phyloP scores from a whole-genome alignment of 2,113 vertebrate species.

The Perca schrenkii region DNA sequence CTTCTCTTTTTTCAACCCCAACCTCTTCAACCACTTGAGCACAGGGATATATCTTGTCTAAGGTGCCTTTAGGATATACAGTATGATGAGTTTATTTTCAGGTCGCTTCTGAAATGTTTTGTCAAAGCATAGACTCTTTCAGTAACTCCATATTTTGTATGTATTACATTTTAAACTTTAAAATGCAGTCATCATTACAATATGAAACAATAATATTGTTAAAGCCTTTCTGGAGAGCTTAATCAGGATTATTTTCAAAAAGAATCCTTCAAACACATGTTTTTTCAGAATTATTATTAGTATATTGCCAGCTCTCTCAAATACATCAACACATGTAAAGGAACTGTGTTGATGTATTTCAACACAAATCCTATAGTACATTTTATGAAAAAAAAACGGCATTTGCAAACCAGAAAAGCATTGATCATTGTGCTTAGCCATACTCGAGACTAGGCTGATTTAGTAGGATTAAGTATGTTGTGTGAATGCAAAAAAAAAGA shows the following conservation, averaged over 20 bases:
- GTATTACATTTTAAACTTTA: constrained; percentile 42
- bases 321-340: not conserved
- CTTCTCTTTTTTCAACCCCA: constrained; percentile 30
- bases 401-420: not conserved
- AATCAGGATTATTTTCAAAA: not conserved
- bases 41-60: constrained; percentile 71
- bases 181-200: constrained; percentile 12
- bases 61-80: constrained; percentile 77
- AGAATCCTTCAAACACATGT: not conserved
- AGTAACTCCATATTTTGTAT: constrained; percentile 47
- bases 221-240: not conserved
- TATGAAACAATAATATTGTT: not conserved
- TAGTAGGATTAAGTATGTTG: not conserved
- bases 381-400: not conserved
- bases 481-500: constrained; percentile 28
- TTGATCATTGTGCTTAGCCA: not conserved
- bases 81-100: constrained; percentile 58
- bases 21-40: constrained; percentile 44
- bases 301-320: not conserved
- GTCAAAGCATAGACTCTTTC: constrained; percentile 23
- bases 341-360: constrained; percentile 7
- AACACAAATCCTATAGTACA: not conserved
- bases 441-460: not conserved
- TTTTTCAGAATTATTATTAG: constrained; percentile 1
- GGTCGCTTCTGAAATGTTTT: constrained; percentile 41